A percentile compares a stretch with the other conserved stretches of the same genome.
Evolutionary conservation across 2,888 invertebrate species (phyloP).

Genomic region (Hydrotaea diabolus): DNA sequence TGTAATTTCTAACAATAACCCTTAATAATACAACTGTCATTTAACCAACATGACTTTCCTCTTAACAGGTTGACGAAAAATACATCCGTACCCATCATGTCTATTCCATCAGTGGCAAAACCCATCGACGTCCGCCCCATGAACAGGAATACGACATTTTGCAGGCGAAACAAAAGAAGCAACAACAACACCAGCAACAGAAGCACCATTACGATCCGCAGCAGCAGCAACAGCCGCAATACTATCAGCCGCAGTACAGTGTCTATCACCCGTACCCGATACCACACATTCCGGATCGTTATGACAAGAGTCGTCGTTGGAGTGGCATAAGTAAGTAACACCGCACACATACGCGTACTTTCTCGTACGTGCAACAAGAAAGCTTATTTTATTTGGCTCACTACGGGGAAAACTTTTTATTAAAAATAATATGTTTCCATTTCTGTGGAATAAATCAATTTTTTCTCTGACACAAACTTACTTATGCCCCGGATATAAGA

Average conservation of each 20-base stretch:
- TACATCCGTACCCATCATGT: conserved; percentile 79
- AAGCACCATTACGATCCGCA: conserved; percentile 73
- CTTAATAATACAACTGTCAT: too few species aligned
- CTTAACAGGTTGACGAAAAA: conserved; percentile 79
- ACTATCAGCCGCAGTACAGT: conserved; percentile 71
- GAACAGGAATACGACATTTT: conserved; percentile 69
- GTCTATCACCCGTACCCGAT: conserved; percentile 75
- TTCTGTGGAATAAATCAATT: too few species aligned
- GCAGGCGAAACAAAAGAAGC: conserved; percentile 71
- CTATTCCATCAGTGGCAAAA: conserved; percentile 77
- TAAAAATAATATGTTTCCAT: too few species aligned
- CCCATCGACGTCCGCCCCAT: conserved; percentile 78
- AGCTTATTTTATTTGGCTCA: too few species aligned
- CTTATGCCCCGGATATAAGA: too few species aligned
- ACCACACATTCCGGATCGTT: conserved; percentile 77
- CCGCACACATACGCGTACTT: conserved; percentile 36
- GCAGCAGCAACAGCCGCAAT: conserved; percentile 73
- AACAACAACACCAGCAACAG: conserved; percentile 68
- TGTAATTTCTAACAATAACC: too few species aligned
- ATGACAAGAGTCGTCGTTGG: conserved; percentile 79
- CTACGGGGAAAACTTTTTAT: too few species aligned
- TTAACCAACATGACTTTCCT: background rate
- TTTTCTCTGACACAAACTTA: too few species aligned
- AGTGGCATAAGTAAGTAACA: conserved; percentile 73
- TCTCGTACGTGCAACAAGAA: too few species aligned